Evolutionary conservation across 2,888 invertebrate genomes (phyloP).

Genomic region (Pyrrhia umbra): DNA sequence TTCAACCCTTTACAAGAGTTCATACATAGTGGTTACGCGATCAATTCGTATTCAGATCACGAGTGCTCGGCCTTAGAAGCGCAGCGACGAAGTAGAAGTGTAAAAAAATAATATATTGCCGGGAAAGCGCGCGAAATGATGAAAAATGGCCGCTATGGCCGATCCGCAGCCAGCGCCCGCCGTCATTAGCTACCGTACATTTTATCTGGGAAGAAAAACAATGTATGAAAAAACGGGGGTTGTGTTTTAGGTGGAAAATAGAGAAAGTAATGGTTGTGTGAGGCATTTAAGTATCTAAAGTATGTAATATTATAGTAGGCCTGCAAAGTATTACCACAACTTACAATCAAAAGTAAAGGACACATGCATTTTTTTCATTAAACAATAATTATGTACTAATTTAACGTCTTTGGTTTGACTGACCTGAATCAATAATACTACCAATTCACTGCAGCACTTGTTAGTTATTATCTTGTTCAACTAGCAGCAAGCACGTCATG

Average conservation of each 20-base stretch:
- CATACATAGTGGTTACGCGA: slow-evolving; percentile 56
- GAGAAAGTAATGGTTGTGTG: not conserved
- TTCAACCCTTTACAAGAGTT: slow-evolving; percentile 51
- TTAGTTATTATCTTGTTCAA: too few species aligned
- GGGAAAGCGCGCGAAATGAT: slow-evolving; percentile 82
- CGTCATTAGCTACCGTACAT: slow-evolving; percentile 83
- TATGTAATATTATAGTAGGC: too few species aligned
- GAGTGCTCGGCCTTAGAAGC: slow-evolving; percentile 59
- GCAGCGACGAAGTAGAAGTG: slow-evolving; percentile 60
- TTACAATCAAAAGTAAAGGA: too few species aligned
- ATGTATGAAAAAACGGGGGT: slow-evolving; percentile 27
- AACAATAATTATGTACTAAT: too few species aligned
- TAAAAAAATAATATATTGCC: slow-evolving; percentile 81
- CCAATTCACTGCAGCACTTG: too few species aligned
- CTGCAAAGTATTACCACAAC: too few species aligned
- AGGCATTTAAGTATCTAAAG: not conserved
- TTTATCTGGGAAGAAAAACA: slow-evolving; percentile 70
- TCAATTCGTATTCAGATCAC: slow-evolving; percentile 71
- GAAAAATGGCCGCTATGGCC: slow-evolving; percentile 78
- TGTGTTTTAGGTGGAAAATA: not conserved
- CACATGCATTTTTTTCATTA: too few species aligned
- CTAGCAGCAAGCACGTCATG: too few species aligned
- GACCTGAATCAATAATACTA: too few species aligned
- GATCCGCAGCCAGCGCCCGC: slow-evolving; percentile 73
- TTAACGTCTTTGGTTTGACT: too few species aligned